phyloP scores from a whole-genome alignment of 2,888 invertebrate species.

The Philereme transversata region DNA sequence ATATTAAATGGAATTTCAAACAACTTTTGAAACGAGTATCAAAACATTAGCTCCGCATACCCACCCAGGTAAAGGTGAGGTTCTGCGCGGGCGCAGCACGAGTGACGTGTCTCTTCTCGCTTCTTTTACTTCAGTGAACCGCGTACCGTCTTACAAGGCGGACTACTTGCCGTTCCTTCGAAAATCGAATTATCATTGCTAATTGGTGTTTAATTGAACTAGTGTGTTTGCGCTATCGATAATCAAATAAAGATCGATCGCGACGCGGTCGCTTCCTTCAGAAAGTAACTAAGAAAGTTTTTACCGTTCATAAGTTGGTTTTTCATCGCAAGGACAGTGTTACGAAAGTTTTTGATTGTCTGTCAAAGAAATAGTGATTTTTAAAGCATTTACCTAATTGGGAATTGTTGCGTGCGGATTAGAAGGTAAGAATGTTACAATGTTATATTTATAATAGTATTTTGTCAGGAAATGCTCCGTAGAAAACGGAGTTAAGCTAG shows the following conservation, averaged over 20 bases:
- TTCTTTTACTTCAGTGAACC: constrained; percentile 73
- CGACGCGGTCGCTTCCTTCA: constrained; percentile 28
- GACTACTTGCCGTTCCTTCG: constrained; percentile 45
- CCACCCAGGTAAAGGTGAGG: constrained; percentile 73
- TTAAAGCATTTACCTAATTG: constrained; percentile 62
- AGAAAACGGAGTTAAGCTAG: constrained; percentile 20
- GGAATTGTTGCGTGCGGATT: constrained; percentile 67
- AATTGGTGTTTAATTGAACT: constrained; percentile 61
- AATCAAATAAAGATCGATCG: constrained; percentile 28
- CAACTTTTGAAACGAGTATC: constrained; percentile 48
- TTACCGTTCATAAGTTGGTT: constrained; percentile 53
- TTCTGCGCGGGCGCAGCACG: constrained; percentile 71
- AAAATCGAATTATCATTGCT: constrained; percentile 42
- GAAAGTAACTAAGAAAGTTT: constrained; percentile 41
- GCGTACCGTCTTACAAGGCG: constrained; percentile 58
- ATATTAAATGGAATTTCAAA: neutral
- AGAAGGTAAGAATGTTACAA: constrained; percentile 46
- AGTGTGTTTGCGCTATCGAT: constrained; percentile 42
- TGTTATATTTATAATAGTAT: constrained; percentile 38
- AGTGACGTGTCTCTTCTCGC: constrained; percentile 77
- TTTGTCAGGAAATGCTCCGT: constrained; percentile 42
- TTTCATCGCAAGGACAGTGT: constrained; percentile 64
- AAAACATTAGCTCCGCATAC: constrained; percentile 52
- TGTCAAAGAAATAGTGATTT: constrained; percentile 40
- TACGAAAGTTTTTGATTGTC: constrained; percentile 57